Percentiles rank a stretch among this genome's conserved stretches.
Conservation (phyloP, 2,113 vertebrate genomes). For the Australoheros scitulus region DNA sequence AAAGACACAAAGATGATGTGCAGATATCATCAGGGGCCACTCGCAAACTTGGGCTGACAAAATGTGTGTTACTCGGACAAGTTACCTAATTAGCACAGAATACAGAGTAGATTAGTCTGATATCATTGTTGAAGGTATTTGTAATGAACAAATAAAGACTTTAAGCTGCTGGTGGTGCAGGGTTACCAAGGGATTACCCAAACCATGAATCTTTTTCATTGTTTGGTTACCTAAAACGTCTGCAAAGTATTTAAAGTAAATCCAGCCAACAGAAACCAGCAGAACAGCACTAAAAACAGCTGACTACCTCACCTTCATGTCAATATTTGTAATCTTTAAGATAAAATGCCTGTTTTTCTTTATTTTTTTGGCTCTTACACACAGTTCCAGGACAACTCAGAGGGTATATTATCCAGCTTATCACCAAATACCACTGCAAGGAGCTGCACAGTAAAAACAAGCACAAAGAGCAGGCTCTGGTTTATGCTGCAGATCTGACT, state of each 20-base stretch:
- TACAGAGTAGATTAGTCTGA: neutral
- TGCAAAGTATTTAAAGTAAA: neutral
- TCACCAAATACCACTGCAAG: accelerated
- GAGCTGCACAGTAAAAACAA: neutral
- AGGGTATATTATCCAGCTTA: neutral
- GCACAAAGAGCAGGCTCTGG: neutral
- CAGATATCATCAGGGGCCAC: neutral
- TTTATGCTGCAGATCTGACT: slow-evolving; percentile 1
- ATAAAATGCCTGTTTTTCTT: neutral
- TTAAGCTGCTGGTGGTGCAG: neutral
- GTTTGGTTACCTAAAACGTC: neutral
- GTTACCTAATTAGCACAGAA: neutral
- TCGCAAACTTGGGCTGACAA: neutral
- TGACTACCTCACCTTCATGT: no score
- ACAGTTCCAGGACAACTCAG: neutral
- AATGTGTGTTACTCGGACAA: neutral
- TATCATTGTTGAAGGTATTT: neutral
- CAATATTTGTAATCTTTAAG: neutral
- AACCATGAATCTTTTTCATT: neutral
- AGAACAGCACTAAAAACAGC: neutral
- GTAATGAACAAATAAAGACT: neutral
- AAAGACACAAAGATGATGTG: neutral
- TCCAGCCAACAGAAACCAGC: neutral
- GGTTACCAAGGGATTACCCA: neutral
- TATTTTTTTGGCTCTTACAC: neutral